Conservation (phyloP, 2,888 invertebrate genomes). For the Rosalia funebris region DNA sequence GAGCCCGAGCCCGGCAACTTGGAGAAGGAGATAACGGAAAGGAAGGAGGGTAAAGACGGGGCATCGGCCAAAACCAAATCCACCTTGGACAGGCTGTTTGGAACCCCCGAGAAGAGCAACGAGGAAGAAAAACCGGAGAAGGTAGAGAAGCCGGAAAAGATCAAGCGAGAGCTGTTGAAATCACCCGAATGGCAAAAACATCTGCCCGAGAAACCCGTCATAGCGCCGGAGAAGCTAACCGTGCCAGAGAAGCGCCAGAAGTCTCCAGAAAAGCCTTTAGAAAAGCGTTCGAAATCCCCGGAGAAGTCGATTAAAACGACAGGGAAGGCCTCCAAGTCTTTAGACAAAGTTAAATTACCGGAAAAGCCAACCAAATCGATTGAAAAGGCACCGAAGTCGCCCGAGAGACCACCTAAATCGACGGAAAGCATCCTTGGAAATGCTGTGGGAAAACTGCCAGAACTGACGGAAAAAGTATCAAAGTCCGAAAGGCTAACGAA, state of each 20-base stretch:
- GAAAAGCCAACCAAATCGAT: slow-evolving; percentile 6
- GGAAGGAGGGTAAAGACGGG: slow-evolving; percentile 55
- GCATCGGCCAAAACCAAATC: slow-evolving; percentile 59
- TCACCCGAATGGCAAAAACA: slow-evolving; percentile 47
- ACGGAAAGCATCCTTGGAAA: neutral
- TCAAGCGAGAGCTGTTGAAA: slow-evolving; percentile 46
- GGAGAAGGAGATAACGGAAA: slow-evolving; percentile 63
- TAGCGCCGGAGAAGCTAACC: slow-evolving; percentile 43
- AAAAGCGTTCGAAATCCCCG: slow-evolving; percentile 26
- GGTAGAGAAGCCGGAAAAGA: slow-evolving; percentile 60
- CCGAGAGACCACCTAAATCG: slow-evolving; percentile 12
- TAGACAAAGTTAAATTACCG: neutral
- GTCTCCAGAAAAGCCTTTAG: slow-evolving; percentile 18
- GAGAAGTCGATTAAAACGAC: slow-evolving; percentile 14
- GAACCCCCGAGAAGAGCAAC: slow-evolving; percentile 47
- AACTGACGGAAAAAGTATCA: slow-evolving; percentile 15
- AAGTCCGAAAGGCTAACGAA: slow-evolving; percentile 35
- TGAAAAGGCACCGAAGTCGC: slow-evolving; percentile 23
- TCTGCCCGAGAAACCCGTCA: slow-evolving; percentile 39
- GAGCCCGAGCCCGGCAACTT: slow-evolving; percentile 51
- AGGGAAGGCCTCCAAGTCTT: neutral
- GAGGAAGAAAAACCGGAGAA: slow-evolving; percentile 63
- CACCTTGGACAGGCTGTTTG: slow-evolving; percentile 69
- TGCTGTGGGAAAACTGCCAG: neutral
- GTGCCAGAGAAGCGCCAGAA: slow-evolving; percentile 25